A percentile compares a stretch with the other conserved stretches of the same genome.
Evolutionary conservation across 2,888 invertebrate species (phyloP).

Genomic region (Trachelus iudaicus): DNA sequence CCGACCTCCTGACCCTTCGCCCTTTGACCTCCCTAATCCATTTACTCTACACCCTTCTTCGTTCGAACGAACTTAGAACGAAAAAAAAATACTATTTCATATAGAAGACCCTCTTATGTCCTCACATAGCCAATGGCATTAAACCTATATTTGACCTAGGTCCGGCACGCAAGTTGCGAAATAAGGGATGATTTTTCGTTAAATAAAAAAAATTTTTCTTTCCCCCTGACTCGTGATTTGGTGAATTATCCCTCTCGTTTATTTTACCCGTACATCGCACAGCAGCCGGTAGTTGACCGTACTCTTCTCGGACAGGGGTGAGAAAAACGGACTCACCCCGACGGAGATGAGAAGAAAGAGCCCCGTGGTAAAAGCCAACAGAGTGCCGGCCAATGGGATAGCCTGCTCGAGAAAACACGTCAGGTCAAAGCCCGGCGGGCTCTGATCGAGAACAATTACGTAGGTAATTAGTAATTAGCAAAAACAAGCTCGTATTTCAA

Average conservation of each 20-base stretch:
- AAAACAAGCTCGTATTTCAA: slow-evolving; percentile 42
- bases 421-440: background rate
- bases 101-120: background rate
- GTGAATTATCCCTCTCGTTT: background rate
- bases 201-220: background rate
- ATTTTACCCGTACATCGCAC: background rate
- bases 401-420: background rate
- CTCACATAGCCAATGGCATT: background rate
- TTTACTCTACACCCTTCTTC: background rate
- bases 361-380: background rate
- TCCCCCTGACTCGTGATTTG: background rate
- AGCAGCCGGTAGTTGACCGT: background rate
- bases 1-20: background rate
- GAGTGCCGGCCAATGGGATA: background rate
- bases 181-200: background rate
- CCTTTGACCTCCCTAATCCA: background rate
- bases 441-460: slow-evolving; percentile 11
- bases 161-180: background rate
- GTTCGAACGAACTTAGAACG: background rate
- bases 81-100: background rate
- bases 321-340: background rate
- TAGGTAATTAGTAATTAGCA: slow-evolving; percentile 47
- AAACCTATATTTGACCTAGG: background rate
- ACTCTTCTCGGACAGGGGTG: background rate
- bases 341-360: background rate